Conservation (phyloP, 2,113 vertebrate species). For the Gorsachius goisagi region DNA sequence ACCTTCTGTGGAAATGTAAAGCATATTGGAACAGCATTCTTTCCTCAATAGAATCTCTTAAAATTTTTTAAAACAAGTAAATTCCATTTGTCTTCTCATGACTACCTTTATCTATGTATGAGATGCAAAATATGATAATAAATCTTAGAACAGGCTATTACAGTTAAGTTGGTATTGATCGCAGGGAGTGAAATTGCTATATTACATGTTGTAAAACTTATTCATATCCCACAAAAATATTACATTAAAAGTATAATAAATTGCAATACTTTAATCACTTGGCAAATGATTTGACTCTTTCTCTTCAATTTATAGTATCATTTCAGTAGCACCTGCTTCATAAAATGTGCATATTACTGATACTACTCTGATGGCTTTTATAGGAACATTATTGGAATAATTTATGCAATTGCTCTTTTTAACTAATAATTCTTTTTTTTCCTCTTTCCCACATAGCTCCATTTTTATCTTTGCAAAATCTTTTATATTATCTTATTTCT, state of each 20-base stretch:
- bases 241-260: slow-evolving; percentile 64
- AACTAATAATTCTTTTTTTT: slow-evolving; percentile 10
- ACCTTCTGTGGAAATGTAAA: neutral
- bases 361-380: slow-evolving; percentile 39
- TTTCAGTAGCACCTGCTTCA: slow-evolving; percentile 53
- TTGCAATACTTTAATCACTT: slow-evolving; percentile 61
- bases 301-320: slow-evolving; percentile 49
- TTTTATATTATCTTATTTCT: slow-evolving; percentile 6
- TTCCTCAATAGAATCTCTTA: neutral
- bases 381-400: neutral
- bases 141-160: slow-evolving; percentile 53
- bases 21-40: neutral
- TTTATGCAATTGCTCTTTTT: slow-evolving; percentile 56
- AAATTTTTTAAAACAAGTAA: neutral
- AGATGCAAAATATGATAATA: slow-evolving; percentile 53
- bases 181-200: slow-evolving; percentile 22
- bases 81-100: neutral
- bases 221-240: slow-evolving; percentile 56
- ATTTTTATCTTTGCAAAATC: neutral
- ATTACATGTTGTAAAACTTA: slow-evolving; percentile 62
- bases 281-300: slow-evolving; percentile 59
- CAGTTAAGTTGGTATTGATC: slow-evolving; percentile 53
- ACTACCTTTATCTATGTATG: slow-evolving; percentile 30
- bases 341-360: slow-evolving; percentile 48
- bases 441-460: neutral